Conservation (phyloP, 2,888 invertebrate genomes). For the Oscheius myriophilus region DNA sequence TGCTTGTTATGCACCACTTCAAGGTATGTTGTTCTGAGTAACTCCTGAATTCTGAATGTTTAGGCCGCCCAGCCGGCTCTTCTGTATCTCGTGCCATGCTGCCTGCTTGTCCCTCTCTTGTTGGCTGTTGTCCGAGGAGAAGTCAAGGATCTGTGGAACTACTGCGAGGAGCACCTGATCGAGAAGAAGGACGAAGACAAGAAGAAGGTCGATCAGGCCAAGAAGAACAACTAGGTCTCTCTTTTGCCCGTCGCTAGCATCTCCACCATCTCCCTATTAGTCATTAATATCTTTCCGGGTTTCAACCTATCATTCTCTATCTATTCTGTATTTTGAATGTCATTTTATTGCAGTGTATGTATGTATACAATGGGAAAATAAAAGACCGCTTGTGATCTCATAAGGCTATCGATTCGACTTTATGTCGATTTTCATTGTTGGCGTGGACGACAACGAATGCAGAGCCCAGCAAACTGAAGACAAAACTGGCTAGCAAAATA, state of each 20-base stretch:
- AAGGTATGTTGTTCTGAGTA: constrained; percentile 76
- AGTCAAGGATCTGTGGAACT: constrained; percentile 69
- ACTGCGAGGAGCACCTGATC: constrained; percentile 68
- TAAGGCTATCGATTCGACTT: constrained; percentile 19
- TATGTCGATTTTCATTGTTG: constrained; percentile 10
- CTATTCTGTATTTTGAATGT: neutral
- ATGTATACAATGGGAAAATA: constrained; percentile 2
- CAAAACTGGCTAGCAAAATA: constrained; percentile 41
- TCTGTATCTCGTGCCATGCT: constrained; percentile 94
- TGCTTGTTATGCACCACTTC: constrained; percentile 96
- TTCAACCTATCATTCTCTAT: neutral
- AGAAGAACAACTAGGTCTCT: constrained; percentile 47
- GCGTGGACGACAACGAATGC: constrained; percentile 42
- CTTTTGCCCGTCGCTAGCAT: neutral
- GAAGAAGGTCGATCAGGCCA: constrained; percentile 44
- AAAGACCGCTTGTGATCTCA: neutral
- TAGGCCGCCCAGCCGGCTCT: constrained; percentile 85
- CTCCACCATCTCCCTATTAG: constrained; percentile 2
- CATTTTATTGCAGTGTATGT: constrained; percentile 11
- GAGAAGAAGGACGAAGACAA: constrained; percentile 52
- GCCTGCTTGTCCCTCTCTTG: constrained; percentile 87
- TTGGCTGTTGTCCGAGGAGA: constrained; percentile 90
- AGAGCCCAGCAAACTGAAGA: constrained; percentile 40
- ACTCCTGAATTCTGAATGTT: constrained; percentile 7
- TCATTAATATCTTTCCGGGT: constrained; percentile 17